Evolutionary conservation across 2,888 invertebrate genomes (phyloP), one percentile per base, ranked within the genome.

Genomic region (Nymphalis urticae): DNA sequence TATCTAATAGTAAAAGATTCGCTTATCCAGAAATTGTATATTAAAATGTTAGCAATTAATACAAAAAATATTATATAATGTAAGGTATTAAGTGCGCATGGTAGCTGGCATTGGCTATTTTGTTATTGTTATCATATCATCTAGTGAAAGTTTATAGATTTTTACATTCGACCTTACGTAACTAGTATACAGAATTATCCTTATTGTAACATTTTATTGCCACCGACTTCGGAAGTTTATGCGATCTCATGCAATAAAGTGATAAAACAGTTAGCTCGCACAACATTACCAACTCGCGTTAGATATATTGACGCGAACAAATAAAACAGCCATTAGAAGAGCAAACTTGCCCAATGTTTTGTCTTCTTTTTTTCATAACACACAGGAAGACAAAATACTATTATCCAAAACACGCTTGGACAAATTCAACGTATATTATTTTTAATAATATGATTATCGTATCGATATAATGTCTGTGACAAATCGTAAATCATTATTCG

Each of bases 181-280:
- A 54, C 74, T 74, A 73, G 64, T 73, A 73, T 73, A 76, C 74
- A 76, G 79, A 80, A 82, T 83, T 83, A 82, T 81, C 81, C 81
- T 81, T 80, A 82, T 80, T 85, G 81, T 81, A 83, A 83, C 85
- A 81, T 88, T 90, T 91, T 90, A 90, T 85, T 85, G 81, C 83
- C 80, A 79, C 81, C 82, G 83, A 82, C 81, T 82, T 82, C 82
- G 79, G 82, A 83, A 89, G 83, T 90, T 90, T 89, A 90, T 89
- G 86, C 83, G 84, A 89, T 88, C 84, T 86, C 91, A 87, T 88
- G 90, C 90, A 86, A 92, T 92, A 91, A 91, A 92, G 88, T 89
- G 90, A 91, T 92, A 92, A 92, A 92, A 89, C 89, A 90, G 89
- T 92, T 90, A 90, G 89, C 85, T 83, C 82, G 83, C 85, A 85